A percentile compares a stretch with the other conserved stretches of the same genome.
Conservation (phyloP, 1,140 invertebrate species). For the Pachyrhynchus sulphureomaculatus region DNA sequence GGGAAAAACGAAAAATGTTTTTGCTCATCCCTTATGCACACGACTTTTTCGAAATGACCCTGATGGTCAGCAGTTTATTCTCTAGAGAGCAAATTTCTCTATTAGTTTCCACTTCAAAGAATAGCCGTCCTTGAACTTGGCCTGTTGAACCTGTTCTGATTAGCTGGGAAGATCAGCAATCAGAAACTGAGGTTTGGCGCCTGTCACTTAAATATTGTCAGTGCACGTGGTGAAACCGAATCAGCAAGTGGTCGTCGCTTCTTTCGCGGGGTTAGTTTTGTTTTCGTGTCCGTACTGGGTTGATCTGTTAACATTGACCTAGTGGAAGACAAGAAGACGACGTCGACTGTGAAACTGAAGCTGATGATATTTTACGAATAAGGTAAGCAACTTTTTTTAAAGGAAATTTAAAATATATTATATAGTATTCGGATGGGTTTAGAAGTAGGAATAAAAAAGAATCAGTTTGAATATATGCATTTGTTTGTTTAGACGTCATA, state of each 20-base stretch:
- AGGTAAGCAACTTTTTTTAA: too few relatives aligned
- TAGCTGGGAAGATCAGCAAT: background rate
- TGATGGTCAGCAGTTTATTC: background rate
- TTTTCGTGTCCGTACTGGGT: background rate
- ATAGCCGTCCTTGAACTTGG: background rate
- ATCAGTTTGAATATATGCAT: too few relatives aligned
- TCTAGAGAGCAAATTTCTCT: background rate
- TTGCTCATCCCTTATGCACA: too few relatives aligned
- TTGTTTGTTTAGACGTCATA: too few relatives aligned
- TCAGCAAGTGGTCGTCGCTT: constrained; percentile 1
- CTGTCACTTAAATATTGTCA: background rate
- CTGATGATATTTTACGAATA: too few relatives aligned
- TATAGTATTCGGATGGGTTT: too few relatives aligned
- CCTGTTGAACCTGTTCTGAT: background rate
- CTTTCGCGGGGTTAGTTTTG: constrained; percentile 1
- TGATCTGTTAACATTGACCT: background rate
- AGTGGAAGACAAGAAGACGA: background rate
- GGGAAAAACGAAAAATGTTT: too few relatives aligned
- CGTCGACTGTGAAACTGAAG: too few relatives aligned
- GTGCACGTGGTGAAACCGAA: background rate
- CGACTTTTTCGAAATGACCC: background rate
- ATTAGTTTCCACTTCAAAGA: background rate
- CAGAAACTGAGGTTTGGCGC: too few relatives aligned
- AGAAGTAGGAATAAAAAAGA: too few relatives aligned
- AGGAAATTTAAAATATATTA: too few relatives aligned